Evolutionary conservation across 2,797 vertebrate genomes (phyloP), one percentile per base, ranked within the genome.

Genomic region (Etheostoma perlongum): DNA sequence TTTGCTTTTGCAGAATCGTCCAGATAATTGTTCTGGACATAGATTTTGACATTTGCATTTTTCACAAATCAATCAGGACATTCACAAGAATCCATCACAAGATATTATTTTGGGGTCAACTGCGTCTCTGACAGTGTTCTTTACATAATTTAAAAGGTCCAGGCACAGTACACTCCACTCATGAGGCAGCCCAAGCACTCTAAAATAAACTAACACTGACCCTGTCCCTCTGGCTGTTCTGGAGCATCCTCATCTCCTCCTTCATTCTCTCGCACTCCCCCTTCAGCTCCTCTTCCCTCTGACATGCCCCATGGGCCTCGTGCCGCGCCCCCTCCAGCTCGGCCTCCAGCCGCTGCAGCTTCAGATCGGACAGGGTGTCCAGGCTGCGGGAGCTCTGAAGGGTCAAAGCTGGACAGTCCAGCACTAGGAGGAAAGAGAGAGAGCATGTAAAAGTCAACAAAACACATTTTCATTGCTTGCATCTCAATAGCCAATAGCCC

Each of bases 221-320:
- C 94, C 93, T 88, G 94, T 98, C 97, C 69, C 96, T 94, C 62
- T 97, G 95, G 64, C 84, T 95, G 83, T 94, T 96, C 91, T 97
- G 97, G 63, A 98, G 92, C 79, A 96, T 97, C 66, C 96, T 96
- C 72, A 98, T 94, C 87, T 98, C 97, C 2, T 95, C 96, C 90
- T 97, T 96, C 63, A 99, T 94, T 33, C 97, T 81, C 85, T 98
- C 96, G 0, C 97, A 97, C 86, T 97, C 96, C 0, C 92, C 95
- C 88, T 98, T 97, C 65, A 98, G 92, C 54, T 98, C 97, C 83
- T 97, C 96, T 74, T 98, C 97, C 0, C 98, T 94, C 84, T 95
- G 97, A 89, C 98, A 98, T 1, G 97, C 97, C 1, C 96, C 96
- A 83, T 96, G 97, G 21, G 93, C 95, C 87, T 98, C 97, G 7